A percentile compares a stretch with the other conserved stretches of the same genome.
Evolutionary conservation across 1,140 invertebrate genomes (phyloP).

Genomic region (Druon quercuslanigerum): DNA sequence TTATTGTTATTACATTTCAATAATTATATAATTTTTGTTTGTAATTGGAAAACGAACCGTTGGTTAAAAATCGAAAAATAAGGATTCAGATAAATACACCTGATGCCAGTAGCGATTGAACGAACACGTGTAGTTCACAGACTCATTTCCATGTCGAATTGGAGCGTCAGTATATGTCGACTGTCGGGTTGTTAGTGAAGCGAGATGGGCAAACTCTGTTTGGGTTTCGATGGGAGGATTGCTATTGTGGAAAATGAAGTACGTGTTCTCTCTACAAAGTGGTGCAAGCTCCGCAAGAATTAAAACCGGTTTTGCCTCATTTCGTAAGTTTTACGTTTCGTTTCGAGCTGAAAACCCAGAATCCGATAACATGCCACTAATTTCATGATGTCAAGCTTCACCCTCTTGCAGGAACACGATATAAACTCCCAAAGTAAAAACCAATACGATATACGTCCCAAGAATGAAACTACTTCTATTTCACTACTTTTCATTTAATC

Average conservation of each 20-base stretch:
- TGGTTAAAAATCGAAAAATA: slow-evolving; percentile 18
- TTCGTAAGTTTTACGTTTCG: slow-evolving; percentile 49
- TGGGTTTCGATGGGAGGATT: slow-evolving; percentile 41
- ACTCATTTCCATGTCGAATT: slow-evolving; percentile 29
- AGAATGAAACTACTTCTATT: no score
- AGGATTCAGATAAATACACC: slow-evolving; percentile 30
- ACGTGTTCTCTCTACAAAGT: slow-evolving; percentile 46
- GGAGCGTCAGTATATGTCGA: not conserved
- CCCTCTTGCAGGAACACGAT: slow-evolving; percentile 45
- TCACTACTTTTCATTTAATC: no score
- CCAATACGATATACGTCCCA: no score
- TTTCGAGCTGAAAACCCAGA: slow-evolving; percentile 41
- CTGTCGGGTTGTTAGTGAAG: not conserved
- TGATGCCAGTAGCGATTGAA: slow-evolving; percentile 23
- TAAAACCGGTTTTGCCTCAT: slow-evolving; percentile 45
- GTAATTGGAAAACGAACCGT: slow-evolving; percentile 28
- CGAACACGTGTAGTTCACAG: slow-evolving; percentile 24
- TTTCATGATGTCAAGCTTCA: slow-evolving; percentile 48
- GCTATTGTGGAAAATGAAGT: slow-evolving; percentile 48
- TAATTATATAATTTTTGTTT: slow-evolving; percentile 26
- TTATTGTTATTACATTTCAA: no score
- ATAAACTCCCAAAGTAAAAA: not conserved
- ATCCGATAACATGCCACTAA: slow-evolving; percentile 48
- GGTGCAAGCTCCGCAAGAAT: slow-evolving; percentile 10
- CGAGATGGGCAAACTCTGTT: slow-evolving; percentile 38